Evolutionary conservation across 1,140 invertebrate genomes (phyloP), one percentile per base, ranked within the genome.

Genomic region (Sogatella furcifera): DNA sequence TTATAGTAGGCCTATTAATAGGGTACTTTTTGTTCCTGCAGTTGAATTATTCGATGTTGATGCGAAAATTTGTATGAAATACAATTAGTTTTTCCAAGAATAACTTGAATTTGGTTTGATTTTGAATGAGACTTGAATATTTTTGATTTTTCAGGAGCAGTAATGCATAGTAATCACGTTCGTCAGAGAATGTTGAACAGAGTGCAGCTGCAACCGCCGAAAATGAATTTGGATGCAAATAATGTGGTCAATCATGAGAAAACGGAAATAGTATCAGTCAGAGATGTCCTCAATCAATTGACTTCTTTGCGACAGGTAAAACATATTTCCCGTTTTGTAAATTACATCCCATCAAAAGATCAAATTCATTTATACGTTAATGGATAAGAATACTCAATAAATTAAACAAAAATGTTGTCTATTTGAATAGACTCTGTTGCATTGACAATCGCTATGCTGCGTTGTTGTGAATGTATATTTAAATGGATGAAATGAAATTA

Each of bases 261-360:
- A 54, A 62, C 42, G 64, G 72, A 57, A n/a, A 67, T 44, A 71
- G 71, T 73, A 66, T 68, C 65, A 66, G 69, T 65, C 1, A 67
- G 70, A 14, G 70, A 76, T 49, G 76, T 77, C 31, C 62, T 76
- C 4, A 67, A 71, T 0, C 73, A 75, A 14, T 64, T 76, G 0
- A 67, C 69, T 13, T 69, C 71, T 0, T 66, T 76, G 15, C 69
- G 68, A 70, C 72, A 74, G 55, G 75, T 77, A 64, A 61, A 64
- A 60, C 1, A 10, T 19, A 2, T 2, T 19, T 22, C 17, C 9
- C 17, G 6, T 15, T 10, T 49, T 49, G 5, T 49, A 44, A 4
- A 19, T 17, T 19, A 2, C 14, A 49, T 49, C 9, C 17, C 21
- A 19, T 19, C 6, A 19, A 22, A 3, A 49, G 46, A 22, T 5